A percentile compares a stretch with the other conserved stretches of the same genome.
Conservation (phyloP, 1,140 invertebrate species). For the Theocolax elegans region DNA sequence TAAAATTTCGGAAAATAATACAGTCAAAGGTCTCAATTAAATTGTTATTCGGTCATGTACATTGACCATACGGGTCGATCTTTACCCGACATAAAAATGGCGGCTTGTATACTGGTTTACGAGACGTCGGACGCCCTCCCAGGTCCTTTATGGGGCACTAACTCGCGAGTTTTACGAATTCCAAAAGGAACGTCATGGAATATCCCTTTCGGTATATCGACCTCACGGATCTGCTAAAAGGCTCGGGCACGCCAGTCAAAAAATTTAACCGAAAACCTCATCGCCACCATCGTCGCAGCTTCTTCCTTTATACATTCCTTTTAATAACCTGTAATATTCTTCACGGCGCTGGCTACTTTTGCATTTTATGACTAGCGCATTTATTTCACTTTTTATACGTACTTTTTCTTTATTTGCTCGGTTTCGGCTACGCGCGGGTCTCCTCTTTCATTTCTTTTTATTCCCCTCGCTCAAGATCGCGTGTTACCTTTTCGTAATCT, state of each 20-base stretch:
- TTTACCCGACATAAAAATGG: too few species aligned
- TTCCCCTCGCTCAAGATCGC: too few species aligned
- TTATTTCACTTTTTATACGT: conserved; percentile 25
- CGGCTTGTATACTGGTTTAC: too few species aligned
- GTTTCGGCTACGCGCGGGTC: background rate
- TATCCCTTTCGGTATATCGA: conserved; percentile 22
- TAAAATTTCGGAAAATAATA: too few species aligned
- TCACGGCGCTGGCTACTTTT: conserved; percentile 19
- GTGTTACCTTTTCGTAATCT: conserved; percentile 10
- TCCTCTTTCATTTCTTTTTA: background rate
- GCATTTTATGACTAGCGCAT: conserved; percentile 8
- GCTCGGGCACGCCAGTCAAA: conserved; percentile 27
- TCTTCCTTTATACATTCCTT: conserved; percentile 14
- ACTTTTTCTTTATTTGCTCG: background rate
- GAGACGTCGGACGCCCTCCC: conserved; percentile 15
- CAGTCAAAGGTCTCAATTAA: too few species aligned
- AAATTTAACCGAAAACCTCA: conserved; percentile 37
- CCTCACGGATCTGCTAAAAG: conserved; percentile 13
- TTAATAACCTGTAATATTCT: conserved; percentile 36
- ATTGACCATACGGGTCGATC: too few species aligned
- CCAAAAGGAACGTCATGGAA: background rate
- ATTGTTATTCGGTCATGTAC: too few species aligned
- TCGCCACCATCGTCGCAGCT: background rate
- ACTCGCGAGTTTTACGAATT: conserved; percentile 47
- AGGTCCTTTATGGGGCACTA: conserved; percentile 40